phyloP scores from a whole-genome alignment of 2,797 vertebrate species.

The Eulemur rubriventer region DNA sequence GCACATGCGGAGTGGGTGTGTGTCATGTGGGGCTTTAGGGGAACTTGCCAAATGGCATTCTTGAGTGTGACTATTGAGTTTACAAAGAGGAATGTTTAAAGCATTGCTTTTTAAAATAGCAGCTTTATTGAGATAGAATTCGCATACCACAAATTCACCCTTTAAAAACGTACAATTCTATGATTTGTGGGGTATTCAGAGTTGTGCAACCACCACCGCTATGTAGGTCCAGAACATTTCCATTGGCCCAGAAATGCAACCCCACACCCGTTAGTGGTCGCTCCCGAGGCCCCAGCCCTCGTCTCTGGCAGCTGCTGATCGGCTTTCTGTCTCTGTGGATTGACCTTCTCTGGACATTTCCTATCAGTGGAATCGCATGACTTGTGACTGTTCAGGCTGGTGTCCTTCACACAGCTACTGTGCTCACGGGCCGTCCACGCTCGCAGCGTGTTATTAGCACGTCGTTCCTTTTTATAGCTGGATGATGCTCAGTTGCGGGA shows the following conservation, averaged over 20 bases:
- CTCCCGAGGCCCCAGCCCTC: rapidly evolving
- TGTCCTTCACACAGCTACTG: no score
- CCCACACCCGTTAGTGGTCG: not conserved
- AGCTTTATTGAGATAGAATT: not conserved
- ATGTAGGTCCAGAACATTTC: not conserved
- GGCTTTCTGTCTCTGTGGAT: not conserved
- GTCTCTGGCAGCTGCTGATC: not conserved
- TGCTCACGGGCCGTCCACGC: not conserved
- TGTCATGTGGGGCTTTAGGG: not conserved
- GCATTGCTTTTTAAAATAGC: not conserved
- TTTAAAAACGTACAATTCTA: not conserved
- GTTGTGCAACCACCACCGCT: rapidly evolving
- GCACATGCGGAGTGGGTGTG: rapidly evolving
- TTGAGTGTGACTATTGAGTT: no score
- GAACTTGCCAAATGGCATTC: not conserved
- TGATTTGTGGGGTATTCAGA: no score
- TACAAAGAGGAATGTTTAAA: not conserved
- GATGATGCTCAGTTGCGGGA: not conserved
- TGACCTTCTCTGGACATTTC: no score
- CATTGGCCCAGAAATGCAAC: not conserved
- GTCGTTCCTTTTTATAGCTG: not conserved
- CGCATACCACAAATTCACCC: not conserved
- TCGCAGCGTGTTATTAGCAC: rapidly evolving
- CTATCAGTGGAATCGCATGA: rapidly evolving
- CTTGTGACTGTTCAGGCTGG: not conserved